phyloP scores from a whole-genome alignment of 2,888 invertebrate species.

The Ditylenchus weischeri region DNA sequence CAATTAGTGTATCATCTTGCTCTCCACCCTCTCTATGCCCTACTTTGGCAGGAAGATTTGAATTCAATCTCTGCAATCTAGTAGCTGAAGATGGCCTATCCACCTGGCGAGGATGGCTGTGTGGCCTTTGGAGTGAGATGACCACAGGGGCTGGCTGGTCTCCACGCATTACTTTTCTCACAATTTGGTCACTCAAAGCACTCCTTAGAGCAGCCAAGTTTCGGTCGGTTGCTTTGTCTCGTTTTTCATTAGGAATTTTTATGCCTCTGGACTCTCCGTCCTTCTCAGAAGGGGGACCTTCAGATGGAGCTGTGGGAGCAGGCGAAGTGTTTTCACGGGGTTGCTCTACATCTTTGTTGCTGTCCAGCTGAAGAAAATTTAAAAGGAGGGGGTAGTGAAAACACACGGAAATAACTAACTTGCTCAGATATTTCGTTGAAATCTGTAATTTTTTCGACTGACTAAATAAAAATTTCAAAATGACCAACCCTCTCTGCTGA shows the following conservation, averaged over 20 bases:
- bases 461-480: too few relatives aligned
- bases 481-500: slow-evolving; percentile 31
- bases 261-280: background rate
- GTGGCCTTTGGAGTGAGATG: slow-evolving; percentile 20
- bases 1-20: too few relatives aligned
- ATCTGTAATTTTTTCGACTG: slow-evolving; percentile 23
- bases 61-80: too few relatives aligned
- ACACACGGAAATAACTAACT: slow-evolving; percentile 18
- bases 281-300: slow-evolving; percentile 2
- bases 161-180: slow-evolving; percentile 13
- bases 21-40: too few relatives aligned
- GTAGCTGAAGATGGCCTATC: too few relatives aligned
- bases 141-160: slow-evolving; percentile 21
- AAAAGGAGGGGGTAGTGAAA: background rate
- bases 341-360: slow-evolving; percentile 20
- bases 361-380: slow-evolving; percentile 15
- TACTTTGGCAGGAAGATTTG: too few relatives aligned
- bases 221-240: slow-evolving; percentile 26
- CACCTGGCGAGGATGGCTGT: background rate
- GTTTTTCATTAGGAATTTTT: slow-evolving; percentile 13
- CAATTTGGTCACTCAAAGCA: slow-evolving; percentile 25
- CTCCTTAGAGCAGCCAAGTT: slow-evolving; percentile 26
- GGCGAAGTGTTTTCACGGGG: slow-evolving; percentile 31
- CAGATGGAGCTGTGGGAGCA: slow-evolving; percentile 10
- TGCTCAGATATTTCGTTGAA: slow-evolving; percentile 46